phyloP scores from a whole-genome alignment of 2,888 invertebrate species.

The Drosophila pseudotakahashii region DNA sequence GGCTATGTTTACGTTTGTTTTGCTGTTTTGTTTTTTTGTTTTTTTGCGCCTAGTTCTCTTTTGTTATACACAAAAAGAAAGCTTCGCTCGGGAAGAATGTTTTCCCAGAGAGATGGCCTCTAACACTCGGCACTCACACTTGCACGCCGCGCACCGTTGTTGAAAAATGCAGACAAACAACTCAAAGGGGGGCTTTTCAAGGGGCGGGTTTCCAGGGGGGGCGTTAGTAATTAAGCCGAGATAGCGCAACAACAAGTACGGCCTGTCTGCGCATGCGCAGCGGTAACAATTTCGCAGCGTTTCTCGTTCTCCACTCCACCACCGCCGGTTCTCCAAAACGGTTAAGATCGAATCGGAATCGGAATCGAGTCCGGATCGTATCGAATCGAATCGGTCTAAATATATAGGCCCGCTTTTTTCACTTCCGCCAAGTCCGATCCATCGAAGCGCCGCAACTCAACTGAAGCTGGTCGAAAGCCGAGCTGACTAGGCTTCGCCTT shows the following conservation, averaged over 20 bases:
- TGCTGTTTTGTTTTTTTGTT: neutral
- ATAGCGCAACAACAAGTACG: constrained; percentile 42
- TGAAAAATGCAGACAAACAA: constrained; percentile 80
- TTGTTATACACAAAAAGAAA: constrained; percentile 71
- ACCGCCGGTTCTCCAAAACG: constrained; percentile 11
- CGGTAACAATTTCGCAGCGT: constrained; percentile 43
- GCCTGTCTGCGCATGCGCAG: constrained; percentile 70
- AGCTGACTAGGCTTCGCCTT: constrained; percentile 36
- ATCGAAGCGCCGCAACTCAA: constrained; percentile 75
- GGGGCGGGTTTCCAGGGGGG: constrained; percentile 6
- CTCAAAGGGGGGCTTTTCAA: constrained; percentile 63
- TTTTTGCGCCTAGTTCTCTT: constrained; percentile 53
- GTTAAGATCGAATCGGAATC: constrained; percentile 26
- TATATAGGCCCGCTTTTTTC: neutral
- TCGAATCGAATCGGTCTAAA: constrained; percentile 2
- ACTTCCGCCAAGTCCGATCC: constrained; percentile 58
- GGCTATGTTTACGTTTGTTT: constrained; percentile 35
- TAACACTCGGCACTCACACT: constrained; percentile 23
- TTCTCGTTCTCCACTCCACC: constrained; percentile 20
- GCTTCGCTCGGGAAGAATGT: constrained; percentile 69
- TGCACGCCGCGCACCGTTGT: constrained; percentile 29
- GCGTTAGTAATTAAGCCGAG: constrained; percentile 73
- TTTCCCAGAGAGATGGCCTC: constrained; percentile 69
- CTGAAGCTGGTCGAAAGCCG: constrained; percentile 49
- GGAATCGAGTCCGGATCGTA: constrained; percentile 14